Base-by-base conservation (phyloP, 2,113 vertebrate species). In the Tupaia tana region DNA sequence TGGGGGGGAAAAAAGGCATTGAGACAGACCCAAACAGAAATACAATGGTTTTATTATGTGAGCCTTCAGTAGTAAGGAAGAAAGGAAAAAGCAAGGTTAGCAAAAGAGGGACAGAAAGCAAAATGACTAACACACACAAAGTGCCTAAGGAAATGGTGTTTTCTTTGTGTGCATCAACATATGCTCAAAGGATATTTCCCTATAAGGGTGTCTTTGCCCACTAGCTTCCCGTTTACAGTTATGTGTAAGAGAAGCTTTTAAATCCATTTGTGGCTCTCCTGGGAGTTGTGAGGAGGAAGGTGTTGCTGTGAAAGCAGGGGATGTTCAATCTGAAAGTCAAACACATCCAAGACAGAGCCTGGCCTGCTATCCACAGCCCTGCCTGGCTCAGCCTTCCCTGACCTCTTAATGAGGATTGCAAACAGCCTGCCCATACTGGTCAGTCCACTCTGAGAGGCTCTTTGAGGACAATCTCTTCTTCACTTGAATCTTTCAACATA, bases 11-110 rank as follows among this genome's bases (percentile, higher is more conserved):
- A 27, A 3, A 88, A 86, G 34, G 86, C 69, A 83, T 58, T 85
- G 82, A 97, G 96, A 95, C n/a, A 86, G 84, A 83, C 82, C 75
- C 61, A 90, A 93, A 91, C 20, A 90, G 89, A 92, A 95, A 95
- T 29, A 97, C 88, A 95, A 96, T 95, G 75, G 83, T 94, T 95
- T 97, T 89, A 94, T 97, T 97, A 89, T 94, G 81, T 14, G 85
- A 88, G 91, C 59, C 78, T 93, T 96, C 89, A 93, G 70, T n/a
- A 89, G 29, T 79, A 94, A 94, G 91, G 89, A 80, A 83, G 66
- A 95, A 96, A 81, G 64, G 87, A 92, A 94, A 97, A 86, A 96
- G 59, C 89, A 90, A 93, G 93, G 96, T 89, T 94, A 86, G 92
- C 82, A 95, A 92, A 95, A 96, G 91, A 96, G 58, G 31, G 61